Evolutionary conservation across 2,797 vertebrate species (phyloP).

Genomic region (Myotis findleyi): DNA sequence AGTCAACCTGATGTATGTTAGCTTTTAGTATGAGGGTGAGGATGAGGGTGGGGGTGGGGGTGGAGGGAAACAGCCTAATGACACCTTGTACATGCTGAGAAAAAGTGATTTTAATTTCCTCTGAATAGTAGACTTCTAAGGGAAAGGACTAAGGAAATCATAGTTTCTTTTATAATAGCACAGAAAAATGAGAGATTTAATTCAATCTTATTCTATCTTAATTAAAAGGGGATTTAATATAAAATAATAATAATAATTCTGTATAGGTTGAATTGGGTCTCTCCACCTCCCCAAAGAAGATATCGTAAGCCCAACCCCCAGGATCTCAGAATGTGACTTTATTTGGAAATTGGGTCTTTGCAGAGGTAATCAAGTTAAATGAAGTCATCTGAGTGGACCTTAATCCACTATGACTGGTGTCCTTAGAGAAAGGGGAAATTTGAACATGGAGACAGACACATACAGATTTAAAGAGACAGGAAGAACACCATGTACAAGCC

Average conservation of each 20-base stretch:
- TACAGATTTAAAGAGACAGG: neutral
- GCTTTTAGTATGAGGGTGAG: neutral
- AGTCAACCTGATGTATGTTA: neutral
- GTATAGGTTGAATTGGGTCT: neutral
- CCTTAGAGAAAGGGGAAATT: neutral
- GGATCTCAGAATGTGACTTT: neutral
- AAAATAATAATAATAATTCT: constrained; percentile 19
- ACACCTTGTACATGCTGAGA: neutral
- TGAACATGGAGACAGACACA: neutral
- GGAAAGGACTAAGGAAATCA: neutral
- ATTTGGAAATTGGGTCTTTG: neutral
- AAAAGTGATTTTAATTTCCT: constrained; percentile 1
- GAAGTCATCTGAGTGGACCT: neutral
- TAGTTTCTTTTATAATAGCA: neutral
- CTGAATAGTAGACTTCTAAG: constrained; percentile 20
- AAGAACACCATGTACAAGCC: neutral
- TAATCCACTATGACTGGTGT: neutral
- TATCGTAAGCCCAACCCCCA: neutral
- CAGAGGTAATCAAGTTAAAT: neutral
- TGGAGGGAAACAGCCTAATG: neutral
- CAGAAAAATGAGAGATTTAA: neutral
- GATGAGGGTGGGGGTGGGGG: no score
- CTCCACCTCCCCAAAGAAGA: neutral
- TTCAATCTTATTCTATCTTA: constrained; percentile 5
- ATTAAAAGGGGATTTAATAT: constrained; percentile 51